phyloP scores from a whole-genome alignment of 2,113 vertebrate species.

The Limanda limanda region DNA sequence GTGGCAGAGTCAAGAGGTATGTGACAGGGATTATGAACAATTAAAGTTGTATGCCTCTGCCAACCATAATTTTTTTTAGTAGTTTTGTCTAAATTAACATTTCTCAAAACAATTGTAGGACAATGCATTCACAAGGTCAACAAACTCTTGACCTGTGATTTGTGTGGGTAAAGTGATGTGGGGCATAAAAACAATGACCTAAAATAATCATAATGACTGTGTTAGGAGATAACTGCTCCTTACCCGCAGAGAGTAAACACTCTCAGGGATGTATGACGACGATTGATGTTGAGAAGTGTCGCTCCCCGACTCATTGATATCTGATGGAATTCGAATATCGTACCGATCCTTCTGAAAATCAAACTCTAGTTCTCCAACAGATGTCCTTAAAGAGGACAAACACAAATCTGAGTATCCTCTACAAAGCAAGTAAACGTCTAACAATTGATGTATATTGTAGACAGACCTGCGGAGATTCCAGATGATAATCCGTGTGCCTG shows the following conservation, averaged over 20 bases:
- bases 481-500: slow-evolving; percentile 95
- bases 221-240: slow-evolving; percentile 1
- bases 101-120: too few species aligned
- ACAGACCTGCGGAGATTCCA: slow-evolving; percentile 93
- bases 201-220: too few species aligned
- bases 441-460: not conserved
- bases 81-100: too few species aligned
- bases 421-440: not conserved
- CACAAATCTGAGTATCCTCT: not conserved
- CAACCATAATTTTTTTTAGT: too few species aligned
- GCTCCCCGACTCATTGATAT: slow-evolving; percentile 79
- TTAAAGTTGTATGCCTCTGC: not conserved
- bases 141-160: too few species aligned
- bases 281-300: slow-evolving; percentile 79
- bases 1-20: too few species aligned
- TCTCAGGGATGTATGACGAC: slow-evolving; percentile 86
- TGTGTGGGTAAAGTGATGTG: not conserved
- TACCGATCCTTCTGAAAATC: slow-evolving; percentile 92
- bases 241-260: slow-evolving; percentile 85
- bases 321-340: slow-evolving; percentile 91
- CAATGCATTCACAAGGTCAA: too few species aligned
- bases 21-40: too few species aligned
- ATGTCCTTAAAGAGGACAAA: slow-evolving; percentile 79
- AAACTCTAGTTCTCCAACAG: slow-evolving; percentile 86
- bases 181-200: not conserved